Evolutionary conservation across 2,888 invertebrate species (phyloP).

Genomic region (Amiota communis): DNA sequence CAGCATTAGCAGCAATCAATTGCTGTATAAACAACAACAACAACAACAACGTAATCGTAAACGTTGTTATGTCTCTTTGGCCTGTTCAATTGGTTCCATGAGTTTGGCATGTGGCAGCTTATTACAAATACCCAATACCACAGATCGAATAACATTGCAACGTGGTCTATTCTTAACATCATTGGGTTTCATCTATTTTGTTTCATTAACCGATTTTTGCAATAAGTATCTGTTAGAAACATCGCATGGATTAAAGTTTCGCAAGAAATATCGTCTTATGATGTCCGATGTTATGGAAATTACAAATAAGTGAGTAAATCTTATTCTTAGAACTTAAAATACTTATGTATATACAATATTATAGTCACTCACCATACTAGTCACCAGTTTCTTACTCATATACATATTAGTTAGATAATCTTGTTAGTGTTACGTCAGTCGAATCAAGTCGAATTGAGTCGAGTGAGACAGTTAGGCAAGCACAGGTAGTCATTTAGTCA

Average conservation of each 20-base stretch:
- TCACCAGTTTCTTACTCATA: no score
- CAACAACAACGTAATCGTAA: conserved; percentile 43
- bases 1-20: no score
- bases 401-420: no score
- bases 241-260: conserved; percentile 76
- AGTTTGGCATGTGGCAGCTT: conserved; percentile 72
- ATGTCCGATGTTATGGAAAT: conserved; percentile 82
- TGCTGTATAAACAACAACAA: not conserved
- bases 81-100: conserved; percentile 72
- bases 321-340: no score
- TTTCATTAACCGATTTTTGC: conserved; percentile 79
- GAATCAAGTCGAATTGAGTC: no score
- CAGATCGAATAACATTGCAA: conserved; percentile 77
- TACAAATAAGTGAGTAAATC: conserved; percentile 82
- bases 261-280: conserved; percentile 79
- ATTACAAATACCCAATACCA: conserved; percentile 70
- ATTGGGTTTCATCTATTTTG: conserved; percentile 80
- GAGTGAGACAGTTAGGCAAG: no score
- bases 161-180: conserved; percentile 78
- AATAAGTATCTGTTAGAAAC: conserved; percentile 79
- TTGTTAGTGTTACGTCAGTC: no score
- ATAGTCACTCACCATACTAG: not conserved
- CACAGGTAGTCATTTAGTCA: no score
- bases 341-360: not conserved
- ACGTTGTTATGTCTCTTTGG: conserved; percentile 71